Evolutionary conservation across 2,113 vertebrate genomes (phyloP).

Genomic region (Hippoglossus stenolepis): DNA sequence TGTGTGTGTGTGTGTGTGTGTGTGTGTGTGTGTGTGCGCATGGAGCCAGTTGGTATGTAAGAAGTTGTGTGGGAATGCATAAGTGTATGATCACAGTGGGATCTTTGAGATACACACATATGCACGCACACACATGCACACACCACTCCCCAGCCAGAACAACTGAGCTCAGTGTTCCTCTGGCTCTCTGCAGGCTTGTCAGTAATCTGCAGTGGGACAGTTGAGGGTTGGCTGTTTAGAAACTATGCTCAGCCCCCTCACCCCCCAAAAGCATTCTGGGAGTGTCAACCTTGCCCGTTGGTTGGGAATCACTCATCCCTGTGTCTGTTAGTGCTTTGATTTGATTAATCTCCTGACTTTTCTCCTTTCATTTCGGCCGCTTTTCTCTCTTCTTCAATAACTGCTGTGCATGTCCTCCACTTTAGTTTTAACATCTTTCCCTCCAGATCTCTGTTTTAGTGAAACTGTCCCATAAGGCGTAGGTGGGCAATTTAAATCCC

Average conservation of each 20-base stretch:
- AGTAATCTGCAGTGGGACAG: constrained; percentile 23
- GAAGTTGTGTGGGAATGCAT: constrained; percentile 25
- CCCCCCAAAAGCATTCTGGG: constrained; percentile 31
- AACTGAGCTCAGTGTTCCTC: constrained; percentile 55
- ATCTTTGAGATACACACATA: constrained; percentile 5
- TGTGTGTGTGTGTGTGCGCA: constrained; percentile 13
- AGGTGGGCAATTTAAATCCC: not conserved
- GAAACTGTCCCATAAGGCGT: not conserved
- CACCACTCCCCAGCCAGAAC: constrained; percentile 35
- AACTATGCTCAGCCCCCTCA: constrained; percentile 27
- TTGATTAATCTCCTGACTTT: constrained; percentile 2
- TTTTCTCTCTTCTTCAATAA: constrained; percentile 17
- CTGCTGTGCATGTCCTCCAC: not conserved
- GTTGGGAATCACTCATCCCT: constrained; percentile 31
- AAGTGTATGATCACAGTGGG: constrained; percentile 20
- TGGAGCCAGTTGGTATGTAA: constrained; percentile 35
- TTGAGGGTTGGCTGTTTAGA: constrained; percentile 34
- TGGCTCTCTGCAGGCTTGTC: constrained; percentile 35
- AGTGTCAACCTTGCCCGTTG: constrained; percentile 20
- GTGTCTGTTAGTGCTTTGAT: constrained; percentile 1
- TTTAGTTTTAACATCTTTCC: not conserved
- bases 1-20: constrained; percentile 12
- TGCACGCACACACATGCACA: not conserved
- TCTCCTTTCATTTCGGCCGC: not conserved
- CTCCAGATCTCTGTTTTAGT: not conserved